Percentiles rank a stretch among this genome's conserved stretches.
Conservation (phyloP, 2,888 invertebrate genomes). For the Drosophila infuscata region DNA sequence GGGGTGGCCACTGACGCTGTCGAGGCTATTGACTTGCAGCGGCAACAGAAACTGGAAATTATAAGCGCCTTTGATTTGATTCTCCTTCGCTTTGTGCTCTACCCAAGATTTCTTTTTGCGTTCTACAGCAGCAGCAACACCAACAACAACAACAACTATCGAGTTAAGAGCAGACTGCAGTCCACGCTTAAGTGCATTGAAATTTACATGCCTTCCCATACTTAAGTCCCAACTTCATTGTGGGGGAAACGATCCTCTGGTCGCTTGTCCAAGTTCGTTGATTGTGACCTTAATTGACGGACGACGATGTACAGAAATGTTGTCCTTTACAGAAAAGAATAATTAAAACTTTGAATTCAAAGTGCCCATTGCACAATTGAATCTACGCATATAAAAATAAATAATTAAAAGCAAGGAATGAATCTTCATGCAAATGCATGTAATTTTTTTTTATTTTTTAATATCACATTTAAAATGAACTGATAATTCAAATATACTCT, state of each 20-base stretch:
- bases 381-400: background rate
- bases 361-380: slow-evolving; percentile 2
- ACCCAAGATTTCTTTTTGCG: slow-evolving; percentile 40
- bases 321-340: slow-evolving; percentile 12
- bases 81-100: slow-evolving; percentile 42
- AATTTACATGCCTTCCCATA: slow-evolving; percentile 14
- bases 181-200: slow-evolving; percentile 16
- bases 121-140: slow-evolving; percentile 19
- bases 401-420: background rate
- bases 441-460: background rate
- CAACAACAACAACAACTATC: slow-evolving; percentile 8
- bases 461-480: background rate
- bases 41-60: slow-evolving; percentile 70
- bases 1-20: slow-evolving; percentile 56
- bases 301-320: background rate
- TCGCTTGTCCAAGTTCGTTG: slow-evolving; percentile 1
- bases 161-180: slow-evolving; percentile 27
- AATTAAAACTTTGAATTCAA: background rate
- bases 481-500: background rate
- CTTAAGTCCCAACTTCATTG: slow-evolving; percentile 6
- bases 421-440: background rate
- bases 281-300: slow-evolving; percentile 40
- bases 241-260: slow-evolving; percentile 39
- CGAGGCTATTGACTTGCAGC: slow-evolving; percentile 74
- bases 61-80: slow-evolving; percentile 52